Base-by-base conservation (phyloP, 2,113 vertebrate genomes). In the Phrynosoma blainvillii region DNA sequence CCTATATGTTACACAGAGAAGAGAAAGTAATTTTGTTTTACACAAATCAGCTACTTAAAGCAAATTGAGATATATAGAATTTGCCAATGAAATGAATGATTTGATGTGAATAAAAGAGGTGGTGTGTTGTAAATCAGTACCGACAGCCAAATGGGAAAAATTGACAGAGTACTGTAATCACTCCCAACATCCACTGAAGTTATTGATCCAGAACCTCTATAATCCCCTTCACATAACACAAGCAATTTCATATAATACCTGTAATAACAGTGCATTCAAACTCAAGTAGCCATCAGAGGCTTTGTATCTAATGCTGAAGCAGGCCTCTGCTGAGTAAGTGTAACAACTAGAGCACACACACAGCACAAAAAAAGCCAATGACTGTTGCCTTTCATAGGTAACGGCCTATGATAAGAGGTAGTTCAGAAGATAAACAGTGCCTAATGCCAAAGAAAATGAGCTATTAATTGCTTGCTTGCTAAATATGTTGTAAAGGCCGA, bases 161-260 rank as follows among this genome's bases (percentile, higher is more conserved):
- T 98, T 98, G 98, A 98, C 98, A 97, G 97, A 97, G 97, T 96
- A 95, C 97, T 97, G 97, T 98, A 98, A 98, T 98, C 97, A 98
- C 97, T 97, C 97, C 97, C 97, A 97, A 98, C 98, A 98, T 97
- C 98, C 98, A 97, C 97, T 97, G 97, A 96, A 97, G 98, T 98
- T 98, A 99, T 98, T 99, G 98, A 99, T 98, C 98, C 98, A 97
- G 98, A 99, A 97, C 97, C 97, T 97, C 97, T 96, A 93, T 98
- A 98, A 98, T 98, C 98, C 97, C 97, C 97, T 98, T 97, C 98
- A 98, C 97, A 98, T 97, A 98, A 98, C 98, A 97, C 96, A 97
- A 97, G 97, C 98, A 99, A 98, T 99, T 99, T 98, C 97, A 97
- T 97, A 97, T 99, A 99, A 99, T 99, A 98, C 98, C 98, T 98